A percentile compares a stretch with the other conserved stretches of the same genome.
phyloP scores from a whole-genome alignment of 2,113 vertebrate species.

The Hyla sarda region DNA sequence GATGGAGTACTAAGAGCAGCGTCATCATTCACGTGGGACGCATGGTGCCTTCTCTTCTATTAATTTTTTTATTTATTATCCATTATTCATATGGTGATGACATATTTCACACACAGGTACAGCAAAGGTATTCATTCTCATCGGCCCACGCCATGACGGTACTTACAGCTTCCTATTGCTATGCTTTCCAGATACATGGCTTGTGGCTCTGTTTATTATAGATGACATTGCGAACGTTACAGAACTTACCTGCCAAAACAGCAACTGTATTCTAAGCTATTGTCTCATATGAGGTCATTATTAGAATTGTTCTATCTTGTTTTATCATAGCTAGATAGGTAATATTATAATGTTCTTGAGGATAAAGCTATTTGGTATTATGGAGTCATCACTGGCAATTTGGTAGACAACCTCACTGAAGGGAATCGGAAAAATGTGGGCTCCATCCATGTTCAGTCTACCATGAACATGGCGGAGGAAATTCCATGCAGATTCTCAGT shows the following conservation, averaged over 20 bases:
- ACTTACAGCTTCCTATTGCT: not conserved
- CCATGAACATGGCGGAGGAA: too few species aligned
- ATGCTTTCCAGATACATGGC: not conserved
- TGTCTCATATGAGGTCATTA: not conserved
- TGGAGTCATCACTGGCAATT: too few species aligned
- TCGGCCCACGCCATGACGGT: not conserved
- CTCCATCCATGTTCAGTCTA: too few species aligned
- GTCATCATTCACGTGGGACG: not conserved
- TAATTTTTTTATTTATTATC: not conserved
- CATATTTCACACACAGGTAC: not conserved
- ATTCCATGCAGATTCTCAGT: too few species aligned
- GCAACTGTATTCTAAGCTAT: not conserved
- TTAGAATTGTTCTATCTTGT: too few species aligned
- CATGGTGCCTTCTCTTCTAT: not conserved
- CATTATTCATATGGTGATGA: constrained; percentile 7
- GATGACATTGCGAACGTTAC: not conserved
- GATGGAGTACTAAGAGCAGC: constrained; percentile 3
- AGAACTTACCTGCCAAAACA: not conserved
- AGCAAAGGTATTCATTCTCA: not conserved
- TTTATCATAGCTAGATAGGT: too few species aligned
- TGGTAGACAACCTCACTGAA: too few species aligned
- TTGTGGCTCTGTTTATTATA: not conserved
- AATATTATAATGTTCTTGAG: too few species aligned
- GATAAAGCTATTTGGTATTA: too few species aligned
- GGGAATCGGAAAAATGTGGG: too few species aligned